Base-by-base conservation (phyloP, 1,140 invertebrate genomes). In the Alviniconcha marisindica region DNA sequence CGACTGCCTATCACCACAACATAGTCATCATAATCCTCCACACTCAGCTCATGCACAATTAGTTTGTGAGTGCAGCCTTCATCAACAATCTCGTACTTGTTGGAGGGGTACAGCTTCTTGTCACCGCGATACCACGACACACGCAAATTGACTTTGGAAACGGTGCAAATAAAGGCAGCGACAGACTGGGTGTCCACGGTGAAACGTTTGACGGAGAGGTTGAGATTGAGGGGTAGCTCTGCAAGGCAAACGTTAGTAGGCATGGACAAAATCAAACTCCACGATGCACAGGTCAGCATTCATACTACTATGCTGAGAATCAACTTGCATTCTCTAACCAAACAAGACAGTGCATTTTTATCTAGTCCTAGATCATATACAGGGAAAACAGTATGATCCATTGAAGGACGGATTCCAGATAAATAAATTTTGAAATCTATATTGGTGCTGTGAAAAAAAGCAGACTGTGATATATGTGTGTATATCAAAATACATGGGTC, bases 61-160 rank as follows among this genome's bases (percentile, higher is more conserved):
- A 91, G 85, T 51, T 81, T 85, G 84, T 91, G 90, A 82, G 87
- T 71, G 73, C 87, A 74, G 28, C 86, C 90, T 38, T 85, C 80
- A 38, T 88, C 83, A 14, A 79, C 36, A n/a, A 91, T 82, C 76
- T 91, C 90, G 84, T 88, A 85, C 83, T 89, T 89, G 51, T 71
- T 69, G 85, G 86, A 85, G 5, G 87, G 82, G 31, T 69, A 51
- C 36, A 92, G 42, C 51, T 86, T 85, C 93, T 97, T 95, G 51
- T 96, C 96, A 84, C 96, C 96, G 92, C 97, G 97, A 92, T 95
- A 98, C 99, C 99, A 99, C 94, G 96, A 96, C 0, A 99, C 98
- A 86, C 97, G 96, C 86, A 97, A 97, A 87, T 96, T 96, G n/a
- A 96, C 96, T 93, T 99, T 98, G 90, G 99, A 98, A 54, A 99